Evolutionary conservation across 2,888 invertebrate genomes (phyloP).

Genomic region (Amiota minor): DNA sequence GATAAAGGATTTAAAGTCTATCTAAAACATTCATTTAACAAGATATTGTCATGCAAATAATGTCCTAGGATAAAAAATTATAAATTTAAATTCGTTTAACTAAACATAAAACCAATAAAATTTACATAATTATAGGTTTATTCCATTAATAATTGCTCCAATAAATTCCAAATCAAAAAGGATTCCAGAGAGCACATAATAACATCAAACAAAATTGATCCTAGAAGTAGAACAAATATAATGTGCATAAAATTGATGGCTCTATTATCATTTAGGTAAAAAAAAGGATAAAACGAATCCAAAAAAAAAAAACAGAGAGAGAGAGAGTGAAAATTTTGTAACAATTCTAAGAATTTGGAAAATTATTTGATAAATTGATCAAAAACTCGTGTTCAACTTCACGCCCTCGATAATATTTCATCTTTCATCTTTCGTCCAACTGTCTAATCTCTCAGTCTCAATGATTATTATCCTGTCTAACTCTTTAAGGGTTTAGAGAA

Average conservation of each 20-base stretch:
- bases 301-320: too few relatives aligned
- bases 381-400: slow-evolving; percentile 64
- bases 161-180: slow-evolving; percentile 2
- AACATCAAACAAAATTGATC: neutral
- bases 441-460: too few relatives aligned
- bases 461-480: too few relatives aligned
- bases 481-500: too few relatives aligned
- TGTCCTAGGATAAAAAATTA: too few relatives aligned
- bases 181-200: neutral
- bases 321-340: neutral
- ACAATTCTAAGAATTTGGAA: slow-evolving; percentile 54
- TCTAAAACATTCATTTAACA: too few relatives aligned
- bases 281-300: too few relatives aligned
- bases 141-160: neutral
- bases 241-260: slow-evolving; percentile 20
- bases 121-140: slow-evolving; percentile 56
- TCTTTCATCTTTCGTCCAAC: neutral
- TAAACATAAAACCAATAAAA: slow-evolving; percentile 20
- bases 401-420: slow-evolving; percentile 55
- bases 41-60: too few relatives aligned
- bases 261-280: neutral
- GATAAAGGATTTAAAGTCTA: too few relatives aligned
- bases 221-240: neutral
- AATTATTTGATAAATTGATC: slow-evolving; percentile 63
- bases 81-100: too few relatives aligned